phyloP scores from a whole-genome alignment of 1,140 invertebrate genomes.

The Procambarus virginalis region DNA sequence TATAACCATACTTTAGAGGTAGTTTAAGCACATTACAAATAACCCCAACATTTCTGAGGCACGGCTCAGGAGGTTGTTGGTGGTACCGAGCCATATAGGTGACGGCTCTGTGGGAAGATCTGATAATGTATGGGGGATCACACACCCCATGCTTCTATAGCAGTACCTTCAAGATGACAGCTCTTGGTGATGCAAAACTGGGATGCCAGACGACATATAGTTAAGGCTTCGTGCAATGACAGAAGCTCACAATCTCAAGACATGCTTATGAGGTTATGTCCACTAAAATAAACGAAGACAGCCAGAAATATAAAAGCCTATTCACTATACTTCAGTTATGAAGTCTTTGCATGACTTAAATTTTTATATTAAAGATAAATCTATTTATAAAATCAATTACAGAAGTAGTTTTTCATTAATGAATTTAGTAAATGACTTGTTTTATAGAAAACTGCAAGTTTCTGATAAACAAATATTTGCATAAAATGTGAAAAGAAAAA shows the following conservation, averaged over 20 bases:
- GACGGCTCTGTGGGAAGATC: background rate
- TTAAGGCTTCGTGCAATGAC: slow-evolving; percentile 14
- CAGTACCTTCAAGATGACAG: background rate
- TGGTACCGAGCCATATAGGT: background rate
- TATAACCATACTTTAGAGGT: background rate
- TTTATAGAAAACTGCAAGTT: no score
- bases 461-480: no score
- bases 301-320: background rate
- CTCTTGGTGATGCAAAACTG: background rate
- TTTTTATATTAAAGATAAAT: no score
- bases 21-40: background rate
- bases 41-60: background rate
- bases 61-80: background rate
- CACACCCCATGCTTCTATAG: background rate
- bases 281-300: background rate
- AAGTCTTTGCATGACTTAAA: no score
- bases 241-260: slow-evolving; percentile 16
- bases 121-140: background rate
- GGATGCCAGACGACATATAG: slow-evolving; percentile 8
- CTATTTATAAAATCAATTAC: no score
- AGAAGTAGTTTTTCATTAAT: no score
- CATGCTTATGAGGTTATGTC: background rate
- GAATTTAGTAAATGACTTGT: no score
- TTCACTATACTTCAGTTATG: no score
- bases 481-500: no score